Base-by-base conservation (phyloP, 2,888 invertebrate species). In the Papilio protenor region DNA sequence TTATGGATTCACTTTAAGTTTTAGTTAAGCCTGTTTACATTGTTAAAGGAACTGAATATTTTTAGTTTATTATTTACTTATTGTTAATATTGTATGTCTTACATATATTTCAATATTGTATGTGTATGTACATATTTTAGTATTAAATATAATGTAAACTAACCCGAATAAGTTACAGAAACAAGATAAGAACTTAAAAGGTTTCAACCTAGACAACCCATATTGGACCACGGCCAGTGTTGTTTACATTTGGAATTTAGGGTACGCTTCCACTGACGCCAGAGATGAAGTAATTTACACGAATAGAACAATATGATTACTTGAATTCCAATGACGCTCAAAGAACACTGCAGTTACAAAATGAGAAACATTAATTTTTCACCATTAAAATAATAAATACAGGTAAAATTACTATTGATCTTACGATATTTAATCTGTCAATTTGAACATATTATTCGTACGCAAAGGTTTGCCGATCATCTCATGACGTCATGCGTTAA, bases 191-290 rank as follows among this genome's bases (percentile, higher is more conserved):
- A 70, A 76, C 70, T 59, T 76, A 76, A 71, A 49, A 70, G 69
- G 75, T 40, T 57, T 69, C 69, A 76, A 70, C 49, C 70, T 47
- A 61, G 40, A 33, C 11, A 52, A 49, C 45, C 64, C 72, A 21
- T 72, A 52, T 76, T 76, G 76, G 72, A 72, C 52, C 21, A 33
- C 61, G 49, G 71, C 76, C 76, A 76, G 61, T 72, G 47, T 49
- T 71, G 71, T 76, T 47, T 71, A 72, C 72, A 72, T 59, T 71
- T 6, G 16, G 27, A 72, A 61, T 61, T 49, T 72, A 52, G 52
- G 27, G 45, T 55, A 10, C 33, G 10, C 33, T 64, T 64, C 18
- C 33, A 64, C 64, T 40, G 64, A 64, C 64, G 64, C 3, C 33
- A 64, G 2, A 18, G 10, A 64, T 64, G 64, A 64, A 18, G 40